These are phyloP conservation scores for Mythimna ferrago DNA, from an alignment of 2,888 invertebrate genomes.

Conservation along the genomic window DNA sequence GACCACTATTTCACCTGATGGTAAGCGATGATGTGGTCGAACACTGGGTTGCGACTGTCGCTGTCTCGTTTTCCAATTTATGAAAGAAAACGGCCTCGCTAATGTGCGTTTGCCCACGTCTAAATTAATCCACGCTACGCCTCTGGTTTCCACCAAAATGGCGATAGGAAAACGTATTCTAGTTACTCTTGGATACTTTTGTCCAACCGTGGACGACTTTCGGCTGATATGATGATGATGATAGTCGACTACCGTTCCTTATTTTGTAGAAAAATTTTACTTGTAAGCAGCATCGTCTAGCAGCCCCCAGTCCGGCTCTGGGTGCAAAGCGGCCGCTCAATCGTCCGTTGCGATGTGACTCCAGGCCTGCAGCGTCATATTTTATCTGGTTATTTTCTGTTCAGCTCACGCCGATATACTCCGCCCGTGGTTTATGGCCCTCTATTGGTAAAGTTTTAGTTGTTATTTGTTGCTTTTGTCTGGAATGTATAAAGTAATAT, in stretches of 20 bases:
- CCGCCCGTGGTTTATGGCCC: conserved; percentile 40
- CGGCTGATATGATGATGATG: no score
- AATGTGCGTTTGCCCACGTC: no score
- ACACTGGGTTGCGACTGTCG: no score
- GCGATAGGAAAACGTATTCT: background rate
- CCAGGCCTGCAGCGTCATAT: conserved; percentile 53
- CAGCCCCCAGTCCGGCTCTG: conserved; percentile 36
- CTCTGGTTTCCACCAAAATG: background rate
- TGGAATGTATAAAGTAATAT: background rate
- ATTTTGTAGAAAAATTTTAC: no score
- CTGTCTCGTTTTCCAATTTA: no score
- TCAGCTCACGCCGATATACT: conserved; percentile 43
- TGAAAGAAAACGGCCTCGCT: no score
- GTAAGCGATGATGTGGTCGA: no score
- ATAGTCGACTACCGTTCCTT: no score
- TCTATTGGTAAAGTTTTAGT: conserved; percentile 28
- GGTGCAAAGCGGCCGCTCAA: conserved; percentile 46
- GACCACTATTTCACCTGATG: no score
- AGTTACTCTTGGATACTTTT: no score
- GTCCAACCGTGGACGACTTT: no score
- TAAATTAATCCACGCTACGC: no score
- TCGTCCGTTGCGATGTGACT: conserved; percentile 55
- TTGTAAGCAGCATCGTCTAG: background rate
- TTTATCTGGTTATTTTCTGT: conserved; percentile 59
- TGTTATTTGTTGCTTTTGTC: background rate